phyloP scores from a whole-genome alignment of 2,113 vertebrate species.

The Apteryx owenii region DNA sequence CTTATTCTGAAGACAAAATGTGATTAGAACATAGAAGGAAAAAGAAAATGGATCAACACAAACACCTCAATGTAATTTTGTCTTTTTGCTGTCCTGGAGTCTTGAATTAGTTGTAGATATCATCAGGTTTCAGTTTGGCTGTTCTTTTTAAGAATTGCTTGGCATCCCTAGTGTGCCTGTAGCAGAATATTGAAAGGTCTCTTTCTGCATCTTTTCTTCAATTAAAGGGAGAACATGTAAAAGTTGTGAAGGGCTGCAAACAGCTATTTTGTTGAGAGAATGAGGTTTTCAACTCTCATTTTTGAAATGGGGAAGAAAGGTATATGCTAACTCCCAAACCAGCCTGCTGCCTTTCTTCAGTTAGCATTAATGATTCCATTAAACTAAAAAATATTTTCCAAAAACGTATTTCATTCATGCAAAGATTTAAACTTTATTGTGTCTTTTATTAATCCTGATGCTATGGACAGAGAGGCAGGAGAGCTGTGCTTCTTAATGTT shows the following conservation, averaged over 20 bases:
- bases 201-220: not conserved
- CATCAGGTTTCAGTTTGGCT: not conserved
- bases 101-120: not conserved
- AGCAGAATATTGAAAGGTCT: not conserved
- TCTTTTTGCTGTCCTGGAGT: not conserved
- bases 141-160: not conserved
- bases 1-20: not conserved
- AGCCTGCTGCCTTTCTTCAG: not conserved
- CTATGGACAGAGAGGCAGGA: not conserved
- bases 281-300: not conserved
- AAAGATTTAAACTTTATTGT: not conserved
- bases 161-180: not conserved
- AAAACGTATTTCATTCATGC: not conserved
- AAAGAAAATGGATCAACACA: not conserved
- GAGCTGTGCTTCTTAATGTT: not conserved
- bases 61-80: not conserved
- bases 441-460: not conserved
- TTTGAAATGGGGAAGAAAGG: not conserved
- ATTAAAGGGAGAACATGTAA: not conserved
- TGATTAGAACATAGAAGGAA: not conserved
- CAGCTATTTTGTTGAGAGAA: not conserved
- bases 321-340: not conserved
- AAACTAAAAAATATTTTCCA: not conserved
- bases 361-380: no score
- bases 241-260: not conserved